Evolutionary conservation across 2,888 invertebrate genomes (phyloP).

Genomic region (Omphaloscelis lunosa): DNA sequence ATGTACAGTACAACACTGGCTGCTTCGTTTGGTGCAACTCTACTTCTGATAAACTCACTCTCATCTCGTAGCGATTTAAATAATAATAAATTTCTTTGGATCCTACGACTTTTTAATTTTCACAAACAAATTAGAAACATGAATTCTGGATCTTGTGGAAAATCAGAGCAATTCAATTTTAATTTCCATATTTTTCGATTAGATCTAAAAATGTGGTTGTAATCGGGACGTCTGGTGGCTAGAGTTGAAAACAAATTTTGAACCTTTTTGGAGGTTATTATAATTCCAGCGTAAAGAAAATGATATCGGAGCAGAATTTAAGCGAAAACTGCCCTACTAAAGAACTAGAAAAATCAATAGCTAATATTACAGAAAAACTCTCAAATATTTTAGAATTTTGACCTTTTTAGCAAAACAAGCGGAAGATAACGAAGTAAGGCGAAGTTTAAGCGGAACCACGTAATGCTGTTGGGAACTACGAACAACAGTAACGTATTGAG

Average conservation of each 20-base stretch:
- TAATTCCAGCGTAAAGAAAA: background rate
- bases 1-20: background rate
- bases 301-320: background rate
- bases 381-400: background rate
- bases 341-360: background rate
- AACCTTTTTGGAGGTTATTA: background rate
- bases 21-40: slow-evolving; percentile 1
- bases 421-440: slow-evolving; percentile 32
- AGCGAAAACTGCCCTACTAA: background rate
- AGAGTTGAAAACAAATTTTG: background rate
- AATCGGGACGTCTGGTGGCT: background rate
- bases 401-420: slow-evolving; percentile 21
- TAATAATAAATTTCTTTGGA: background rate
- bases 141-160: background rate
- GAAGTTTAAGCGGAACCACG: slow-evolving; percentile 52
- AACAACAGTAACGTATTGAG: slow-evolving; percentile 56
- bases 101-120: background rate
- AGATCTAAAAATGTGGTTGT: background rate
- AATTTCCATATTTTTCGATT: background rate
- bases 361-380: background rate
- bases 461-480: slow-evolving; percentile 56
- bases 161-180: background rate
- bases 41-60: background rate
- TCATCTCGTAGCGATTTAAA: background rate
- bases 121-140: background rate